phyloP scores from a whole-genome alignment of 2,113 vertebrate genomes.

The Chloropsis hardwickii region DNA sequence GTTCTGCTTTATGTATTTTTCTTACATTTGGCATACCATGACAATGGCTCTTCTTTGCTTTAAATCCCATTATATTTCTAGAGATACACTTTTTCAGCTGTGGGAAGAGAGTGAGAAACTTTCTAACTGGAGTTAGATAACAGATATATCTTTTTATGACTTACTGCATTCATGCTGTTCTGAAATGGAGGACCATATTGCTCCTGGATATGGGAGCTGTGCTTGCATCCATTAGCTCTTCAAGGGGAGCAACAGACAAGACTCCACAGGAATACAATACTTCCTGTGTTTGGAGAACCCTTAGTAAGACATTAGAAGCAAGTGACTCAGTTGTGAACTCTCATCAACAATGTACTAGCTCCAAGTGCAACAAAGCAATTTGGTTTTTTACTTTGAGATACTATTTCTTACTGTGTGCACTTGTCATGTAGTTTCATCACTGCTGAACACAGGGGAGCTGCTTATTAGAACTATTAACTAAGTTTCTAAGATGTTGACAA shows the following conservation, averaged over 20 bases:
- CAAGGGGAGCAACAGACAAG: rapidly evolving
- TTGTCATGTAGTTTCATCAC: background rate
- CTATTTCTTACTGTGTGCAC: background rate
- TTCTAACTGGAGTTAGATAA: background rate
- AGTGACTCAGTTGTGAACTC: background rate
- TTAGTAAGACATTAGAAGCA: background rate
- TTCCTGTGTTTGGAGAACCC: background rate
- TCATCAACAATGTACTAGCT: background rate
- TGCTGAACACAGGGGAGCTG: background rate
- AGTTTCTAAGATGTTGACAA: background rate
- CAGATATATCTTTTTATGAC: background rate
- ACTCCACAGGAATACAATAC: background rate
- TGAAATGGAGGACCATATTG: background rate
- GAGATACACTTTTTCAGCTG: background rate
- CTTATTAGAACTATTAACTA: background rate
- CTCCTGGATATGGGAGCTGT: background rate
- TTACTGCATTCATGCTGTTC: background rate
- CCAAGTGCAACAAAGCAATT: background rate
- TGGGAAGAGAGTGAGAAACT: background rate
- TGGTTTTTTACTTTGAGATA: background rate
- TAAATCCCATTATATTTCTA: background rate
- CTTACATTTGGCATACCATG: background rate
- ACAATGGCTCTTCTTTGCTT: background rate
- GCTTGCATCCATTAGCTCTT: background rate
- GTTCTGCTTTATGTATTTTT: slow-evolving; percentile 39